Conservation (phyloP, 2,797 vertebrate species). For the Heteromormyrus szaboi region DNA sequence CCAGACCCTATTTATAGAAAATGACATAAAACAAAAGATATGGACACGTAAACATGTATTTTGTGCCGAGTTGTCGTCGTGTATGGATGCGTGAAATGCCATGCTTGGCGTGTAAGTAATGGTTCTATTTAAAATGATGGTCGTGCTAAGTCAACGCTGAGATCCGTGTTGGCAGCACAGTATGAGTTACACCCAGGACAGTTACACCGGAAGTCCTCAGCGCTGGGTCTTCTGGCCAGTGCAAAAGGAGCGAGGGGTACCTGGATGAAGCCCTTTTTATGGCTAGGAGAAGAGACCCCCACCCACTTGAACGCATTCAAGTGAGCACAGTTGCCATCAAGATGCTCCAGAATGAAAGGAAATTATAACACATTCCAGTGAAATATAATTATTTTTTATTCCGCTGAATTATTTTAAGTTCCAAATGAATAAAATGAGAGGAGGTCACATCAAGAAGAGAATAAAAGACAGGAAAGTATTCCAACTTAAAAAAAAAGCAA, state of each 20-base stretch:
- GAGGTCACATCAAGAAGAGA: background rate
- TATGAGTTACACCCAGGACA: background rate
- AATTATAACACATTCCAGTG: background rate
- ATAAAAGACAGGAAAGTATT: background rate
- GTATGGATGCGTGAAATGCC: background rate
- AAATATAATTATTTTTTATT: background rate
- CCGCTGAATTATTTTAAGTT: background rate
- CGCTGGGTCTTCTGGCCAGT: background rate
- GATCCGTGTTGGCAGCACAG: background rate
- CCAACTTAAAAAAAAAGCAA: background rate
- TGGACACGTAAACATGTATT: background rate
- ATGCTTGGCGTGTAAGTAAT: background rate
- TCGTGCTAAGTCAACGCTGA: background rate
- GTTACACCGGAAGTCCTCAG: background rate
- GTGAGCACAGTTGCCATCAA: background rate
- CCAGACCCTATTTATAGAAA: slow-evolving; percentile 59
- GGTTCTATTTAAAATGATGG: background rate
- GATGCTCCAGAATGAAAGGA: background rate
- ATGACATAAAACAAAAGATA: slow-evolving; percentile 45
- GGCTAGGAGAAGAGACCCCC: background rate
- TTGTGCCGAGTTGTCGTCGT: background rate
- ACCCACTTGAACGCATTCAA: background rate
- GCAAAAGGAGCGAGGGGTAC: background rate
- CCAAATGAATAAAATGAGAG: background rate
- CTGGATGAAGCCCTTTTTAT: background rate